Evolutionary conservation across 2,113 vertebrate genomes (phyloP).

Genomic region (Engraulis encrasicolus): DNA sequence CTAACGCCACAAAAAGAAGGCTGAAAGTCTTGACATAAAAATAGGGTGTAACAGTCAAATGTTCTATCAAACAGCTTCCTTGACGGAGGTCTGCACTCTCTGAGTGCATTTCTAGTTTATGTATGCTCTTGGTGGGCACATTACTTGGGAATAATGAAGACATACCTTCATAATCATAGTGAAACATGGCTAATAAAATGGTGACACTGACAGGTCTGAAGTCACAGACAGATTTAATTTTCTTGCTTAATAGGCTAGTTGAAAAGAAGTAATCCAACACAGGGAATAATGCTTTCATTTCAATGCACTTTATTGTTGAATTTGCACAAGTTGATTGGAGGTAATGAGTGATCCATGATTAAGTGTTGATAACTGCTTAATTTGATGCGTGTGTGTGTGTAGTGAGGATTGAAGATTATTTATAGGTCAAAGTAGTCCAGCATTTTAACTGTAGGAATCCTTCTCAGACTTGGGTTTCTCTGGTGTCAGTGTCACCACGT

Average conservation of each 20-base stretch:
- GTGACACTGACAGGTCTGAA: not conserved
- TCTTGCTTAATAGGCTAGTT: not conserved
- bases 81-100: too few relatives aligned
- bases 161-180: not conserved
- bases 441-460: conserved; percentile 69
- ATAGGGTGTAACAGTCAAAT: too few relatives aligned
- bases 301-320: conserved; percentile 47
- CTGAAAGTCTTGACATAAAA: too few relatives aligned
- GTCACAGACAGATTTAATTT: not conserved
- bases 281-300: conserved; percentile 11
- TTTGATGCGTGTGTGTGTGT: not conserved
- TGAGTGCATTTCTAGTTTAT: too few relatives aligned
- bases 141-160: too few relatives aligned
- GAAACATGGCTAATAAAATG: not conserved
- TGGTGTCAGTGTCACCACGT: conserved; percentile 46
- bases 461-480: conserved; percentile 58
- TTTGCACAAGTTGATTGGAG: not conserved
- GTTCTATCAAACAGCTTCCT: too few relatives aligned
- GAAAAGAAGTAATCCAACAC: not conserved
- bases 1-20: too few relatives aligned
- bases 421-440: not conserved
- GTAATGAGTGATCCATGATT: not conserved
- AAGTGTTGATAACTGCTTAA: not conserved
- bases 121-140: too few relatives aligned
- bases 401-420: not conserved